Percentiles rank a stretch among this genome's conserved stretches.
Conservation (phyloP, 2,113 vertebrate genomes). For the Actenoides hombroni region DNA sequence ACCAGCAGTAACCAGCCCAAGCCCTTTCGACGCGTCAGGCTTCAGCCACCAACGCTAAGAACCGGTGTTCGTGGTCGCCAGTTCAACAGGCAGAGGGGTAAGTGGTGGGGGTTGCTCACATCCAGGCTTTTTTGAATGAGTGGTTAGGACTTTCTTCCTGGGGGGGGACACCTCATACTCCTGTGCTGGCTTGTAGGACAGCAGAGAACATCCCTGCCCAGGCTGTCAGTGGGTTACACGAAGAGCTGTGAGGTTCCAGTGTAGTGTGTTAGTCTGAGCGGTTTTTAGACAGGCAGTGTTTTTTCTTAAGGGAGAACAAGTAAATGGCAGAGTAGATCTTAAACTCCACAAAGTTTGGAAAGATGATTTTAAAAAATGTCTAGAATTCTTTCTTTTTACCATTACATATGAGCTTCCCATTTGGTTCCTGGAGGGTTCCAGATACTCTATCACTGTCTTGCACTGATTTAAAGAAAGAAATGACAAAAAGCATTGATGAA, state of each 20-base stretch:
- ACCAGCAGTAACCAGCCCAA: constrained; percentile 85
- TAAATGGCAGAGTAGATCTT: not conserved
- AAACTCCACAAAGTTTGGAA: not conserved
- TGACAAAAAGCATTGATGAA: not conserved
- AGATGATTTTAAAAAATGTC: not conserved
- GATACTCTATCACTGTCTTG: not conserved
- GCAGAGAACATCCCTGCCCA: not conserved
- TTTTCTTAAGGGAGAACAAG: not conserved
- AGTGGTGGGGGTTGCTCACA: not conserved
- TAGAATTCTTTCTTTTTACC: not conserved
- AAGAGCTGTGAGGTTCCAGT: not conserved
- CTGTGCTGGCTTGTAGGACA: not conserved
- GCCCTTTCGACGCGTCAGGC: constrained; percentile 80
- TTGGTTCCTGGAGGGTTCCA: not conserved
- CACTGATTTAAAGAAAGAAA: not conserved
- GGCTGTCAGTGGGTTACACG: accelerated
- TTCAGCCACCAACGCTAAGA: constrained; percentile 87
- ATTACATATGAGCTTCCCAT: not conserved
- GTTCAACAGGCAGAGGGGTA: constrained; percentile 82
- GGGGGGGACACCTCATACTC: not conserved
- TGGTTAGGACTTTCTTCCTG: not conserved
- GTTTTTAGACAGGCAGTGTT: not conserved
- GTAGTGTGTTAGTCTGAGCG: not conserved
- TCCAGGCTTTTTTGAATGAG: not conserved
- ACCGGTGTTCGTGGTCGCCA: constrained; percentile 84